phyloP scores from a whole-genome alignment of 2,888 invertebrate species.

The Acleris literana region DNA sequence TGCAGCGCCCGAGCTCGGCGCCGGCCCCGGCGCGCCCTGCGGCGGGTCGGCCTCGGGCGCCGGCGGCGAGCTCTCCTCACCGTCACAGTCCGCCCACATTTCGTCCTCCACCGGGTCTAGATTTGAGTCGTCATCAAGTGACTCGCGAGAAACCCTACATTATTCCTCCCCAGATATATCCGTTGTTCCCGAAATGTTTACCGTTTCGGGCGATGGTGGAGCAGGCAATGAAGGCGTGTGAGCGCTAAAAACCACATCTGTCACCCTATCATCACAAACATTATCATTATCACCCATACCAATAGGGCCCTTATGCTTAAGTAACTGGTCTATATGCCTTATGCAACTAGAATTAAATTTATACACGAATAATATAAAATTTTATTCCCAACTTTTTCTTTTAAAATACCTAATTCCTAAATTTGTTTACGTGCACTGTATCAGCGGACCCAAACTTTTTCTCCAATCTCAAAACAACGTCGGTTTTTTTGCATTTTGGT shows the following conservation, averaged over 20 bases:
- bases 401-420: conserved; percentile 32
- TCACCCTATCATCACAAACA: not conserved
- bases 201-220: not conserved
- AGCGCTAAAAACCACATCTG: not conserved
- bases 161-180: not conserved
- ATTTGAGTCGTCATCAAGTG: not conserved
- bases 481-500: not conserved
- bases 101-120: not conserved
- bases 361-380: conserved; percentile 26
- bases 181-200: no score
- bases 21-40: conserved; percentile 4
- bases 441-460: conserved; percentile 37
- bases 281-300: not conserved
- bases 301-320: conserved; percentile 18
- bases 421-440: conserved; percentile 28
- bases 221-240: not conserved
- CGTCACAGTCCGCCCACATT: conserved; percentile 8
- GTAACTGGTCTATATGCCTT: conserved; percentile 34
- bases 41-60: not conserved
- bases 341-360: conserved; percentile 11
- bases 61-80: not conserved
- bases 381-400: conserved; percentile 34
- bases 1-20: not conserved
- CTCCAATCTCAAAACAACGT: conserved; percentile 27
- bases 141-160: not conserved